phyloP scores from a whole-genome alignment of 2,797 vertebrate genomes.

The Tragelaphus oryx region DNA sequence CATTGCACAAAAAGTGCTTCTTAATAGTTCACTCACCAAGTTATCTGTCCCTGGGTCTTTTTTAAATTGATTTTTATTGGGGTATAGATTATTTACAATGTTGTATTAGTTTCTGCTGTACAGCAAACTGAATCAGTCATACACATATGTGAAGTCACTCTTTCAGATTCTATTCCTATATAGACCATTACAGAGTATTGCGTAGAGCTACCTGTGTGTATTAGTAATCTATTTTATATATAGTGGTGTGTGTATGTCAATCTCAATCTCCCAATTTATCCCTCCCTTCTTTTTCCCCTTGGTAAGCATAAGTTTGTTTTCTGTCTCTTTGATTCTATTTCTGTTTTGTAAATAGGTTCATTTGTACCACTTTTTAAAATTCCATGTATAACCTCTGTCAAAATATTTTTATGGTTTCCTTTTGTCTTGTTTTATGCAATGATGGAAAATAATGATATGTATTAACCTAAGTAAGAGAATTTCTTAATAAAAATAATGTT shows the following conservation, averaged over 20 bases:
- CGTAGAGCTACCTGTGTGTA: background rate
- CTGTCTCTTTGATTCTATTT: background rate
- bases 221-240: background rate
- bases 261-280: background rate
- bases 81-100: background rate
- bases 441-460: background rate
- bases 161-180: background rate
- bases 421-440: constrained; percentile 16
- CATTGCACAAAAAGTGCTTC: background rate
- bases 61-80: background rate
- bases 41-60: background rate
- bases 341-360: background rate
- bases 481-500: constrained; percentile 23
- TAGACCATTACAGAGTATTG: background rate
- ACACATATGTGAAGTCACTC: background rate
- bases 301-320: background rate
- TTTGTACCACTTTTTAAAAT: background rate
- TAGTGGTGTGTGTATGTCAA: background rate
- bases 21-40: background rate
- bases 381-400: background rate
- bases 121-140: background rate
- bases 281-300: background rate
- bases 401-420: background rate
- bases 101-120: background rate
- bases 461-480: constrained; percentile 13